phyloP scores from a whole-genome alignment of 2,888 invertebrate species.

The Galerucella calmariensis region DNA sequence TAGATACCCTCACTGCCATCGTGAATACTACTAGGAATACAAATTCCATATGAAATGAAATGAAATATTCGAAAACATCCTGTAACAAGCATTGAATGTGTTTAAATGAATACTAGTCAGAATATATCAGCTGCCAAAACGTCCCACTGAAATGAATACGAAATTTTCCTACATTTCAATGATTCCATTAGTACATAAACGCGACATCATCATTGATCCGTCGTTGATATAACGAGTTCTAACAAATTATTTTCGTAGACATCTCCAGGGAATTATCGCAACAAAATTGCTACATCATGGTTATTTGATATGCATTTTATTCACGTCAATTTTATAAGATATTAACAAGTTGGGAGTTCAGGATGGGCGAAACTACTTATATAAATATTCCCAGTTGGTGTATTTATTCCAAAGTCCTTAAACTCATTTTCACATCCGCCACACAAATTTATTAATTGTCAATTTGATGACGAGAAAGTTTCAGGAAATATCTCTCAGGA shows the following conservation, averaged over 20 bases:
- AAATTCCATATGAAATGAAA: no score
- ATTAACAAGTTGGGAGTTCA: background rate
- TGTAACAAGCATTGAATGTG: no score
- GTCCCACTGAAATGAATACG: background rate
- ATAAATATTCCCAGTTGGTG: background rate
- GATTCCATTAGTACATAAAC: slow-evolving; percentile 20
- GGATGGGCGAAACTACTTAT: background rate
- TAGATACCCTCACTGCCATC: no score
- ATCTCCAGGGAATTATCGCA: slow-evolving; percentile 29
- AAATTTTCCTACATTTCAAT: slow-evolving; percentile 25
- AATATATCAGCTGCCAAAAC: background rate
- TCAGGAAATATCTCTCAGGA: no score
- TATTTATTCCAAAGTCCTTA: background rate
- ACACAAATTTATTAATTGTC: no score
- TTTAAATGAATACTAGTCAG: no score
- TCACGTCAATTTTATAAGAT: background rate
- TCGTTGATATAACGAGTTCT: slow-evolving; percentile 13
- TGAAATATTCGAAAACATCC: no score
- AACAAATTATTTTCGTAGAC: slow-evolving; percentile 30
- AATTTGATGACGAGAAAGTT: no score
- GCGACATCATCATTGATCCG: background rate
- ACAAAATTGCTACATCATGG: slow-evolving; percentile 28
- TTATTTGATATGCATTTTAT: slow-evolving; percentile 4
- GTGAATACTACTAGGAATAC: no score
- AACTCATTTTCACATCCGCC: no score